Conservation (phyloP, 2,888 invertebrate genomes). For the Priapulus caudatus region DNA sequence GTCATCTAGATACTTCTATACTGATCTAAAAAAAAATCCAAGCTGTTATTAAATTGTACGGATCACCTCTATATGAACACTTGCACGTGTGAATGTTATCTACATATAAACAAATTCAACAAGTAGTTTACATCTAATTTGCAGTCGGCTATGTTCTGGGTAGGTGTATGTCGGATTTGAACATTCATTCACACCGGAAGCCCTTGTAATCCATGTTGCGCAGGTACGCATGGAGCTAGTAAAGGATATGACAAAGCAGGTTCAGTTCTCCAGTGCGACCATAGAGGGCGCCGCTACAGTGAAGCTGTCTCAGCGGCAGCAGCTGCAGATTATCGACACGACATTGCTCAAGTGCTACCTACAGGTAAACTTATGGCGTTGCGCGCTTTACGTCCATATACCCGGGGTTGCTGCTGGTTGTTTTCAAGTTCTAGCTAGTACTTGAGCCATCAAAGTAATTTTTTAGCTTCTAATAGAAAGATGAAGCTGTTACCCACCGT, state of each 20-base stretch:
- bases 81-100: too few relatives aligned
- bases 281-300: conserved; percentile 34
- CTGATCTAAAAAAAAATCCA: too few relatives aligned
- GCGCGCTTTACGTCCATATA: neutral
- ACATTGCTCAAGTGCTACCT: conserved; percentile 92
- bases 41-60: too few relatives aligned
- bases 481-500: too few relatives aligned
- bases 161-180: too few relatives aligned
- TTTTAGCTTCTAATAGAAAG: neutral
- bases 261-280: neutral
- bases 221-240: conserved; percentile 37
- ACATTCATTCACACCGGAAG: too few relatives aligned
- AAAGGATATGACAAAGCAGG: conserved; percentile 25
- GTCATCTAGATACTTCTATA: too few relatives aligned
- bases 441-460: conserved; percentile 4
- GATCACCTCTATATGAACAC: too few relatives aligned
- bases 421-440: neutral
- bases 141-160: too few relatives aligned
- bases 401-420: neutral
- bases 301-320: conserved; percentile 48
- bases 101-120: too few relatives aligned
- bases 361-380: conserved; percentile 48
- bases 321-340: conserved; percentile 88
- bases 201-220: too few relatives aligned
- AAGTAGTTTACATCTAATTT: too few relatives aligned